Conservation (phyloP, 2,888 invertebrate genomes). For the Cremastobaeus sp. region DNA sequence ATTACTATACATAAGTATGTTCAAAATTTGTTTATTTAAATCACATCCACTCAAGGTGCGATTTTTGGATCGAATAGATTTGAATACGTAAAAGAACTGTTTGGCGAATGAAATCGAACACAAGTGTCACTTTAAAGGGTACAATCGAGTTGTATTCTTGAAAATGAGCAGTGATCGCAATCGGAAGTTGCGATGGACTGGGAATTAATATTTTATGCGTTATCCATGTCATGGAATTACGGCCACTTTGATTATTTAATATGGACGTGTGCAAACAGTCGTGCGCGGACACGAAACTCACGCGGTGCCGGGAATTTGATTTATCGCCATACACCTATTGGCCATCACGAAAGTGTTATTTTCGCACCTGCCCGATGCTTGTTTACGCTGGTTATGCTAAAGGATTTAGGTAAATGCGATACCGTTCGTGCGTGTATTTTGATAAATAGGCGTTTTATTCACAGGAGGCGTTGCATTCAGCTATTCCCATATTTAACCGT, state of each 20-base stretch:
- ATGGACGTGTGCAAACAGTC: constrained; percentile 28
- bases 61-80: too few species aligned
- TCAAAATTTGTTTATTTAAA: too few species aligned
- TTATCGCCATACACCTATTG: constrained; percentile 42
- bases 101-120: too few species aligned
- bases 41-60: too few species aligned
- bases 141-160: too few species aligned
- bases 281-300: constrained; percentile 19
- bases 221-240: constrained; percentile 23
- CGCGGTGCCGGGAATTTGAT: constrained; percentile 22
- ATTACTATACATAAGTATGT: too few species aligned
- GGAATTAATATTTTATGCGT: constrained; percentile 37
- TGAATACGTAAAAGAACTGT: too few species aligned
- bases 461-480: neutral
- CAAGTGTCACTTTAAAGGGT: too few species aligned
- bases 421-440: constrained; percentile 26
- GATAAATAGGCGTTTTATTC: constrained; percentile 32
- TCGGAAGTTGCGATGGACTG: constrained; percentile 13
- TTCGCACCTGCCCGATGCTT: constrained; percentile 41
- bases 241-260: constrained; percentile 41
- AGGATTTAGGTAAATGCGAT: constrained; percentile 32
- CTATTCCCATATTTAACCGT: constrained; percentile 3
- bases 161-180: constrained; percentile 10
- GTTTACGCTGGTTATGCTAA: constrained; percentile 38
- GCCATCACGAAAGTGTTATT: constrained; percentile 39